Evolutionary conservation across 2,797 vertebrate species (phyloP).

Genomic region (Trichosurus vulpecula): DNA sequence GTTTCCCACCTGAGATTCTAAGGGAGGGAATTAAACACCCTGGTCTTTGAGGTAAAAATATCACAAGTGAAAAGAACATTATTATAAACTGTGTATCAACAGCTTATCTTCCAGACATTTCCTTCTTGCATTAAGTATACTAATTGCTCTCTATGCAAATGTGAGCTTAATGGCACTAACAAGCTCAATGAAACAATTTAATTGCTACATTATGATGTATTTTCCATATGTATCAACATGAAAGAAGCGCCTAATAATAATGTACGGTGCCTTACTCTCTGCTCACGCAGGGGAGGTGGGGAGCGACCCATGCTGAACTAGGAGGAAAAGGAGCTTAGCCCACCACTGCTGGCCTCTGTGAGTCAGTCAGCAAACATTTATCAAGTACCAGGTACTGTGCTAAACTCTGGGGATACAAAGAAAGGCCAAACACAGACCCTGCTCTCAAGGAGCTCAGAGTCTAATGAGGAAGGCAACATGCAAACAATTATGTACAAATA

Average conservation of each 20-base stretch:
- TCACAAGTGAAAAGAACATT: neutral
- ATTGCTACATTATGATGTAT: conserved; percentile 56
- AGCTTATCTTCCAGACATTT: conserved; percentile 23
- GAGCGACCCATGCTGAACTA: neutral
- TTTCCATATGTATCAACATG: conserved; percentile 40
- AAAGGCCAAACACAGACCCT: neutral
- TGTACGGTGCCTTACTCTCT: neutral
- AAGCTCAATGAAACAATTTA: conserved; percentile 61
- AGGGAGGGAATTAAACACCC: neutral
- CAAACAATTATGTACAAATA: neutral
- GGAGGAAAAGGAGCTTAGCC: neutral
- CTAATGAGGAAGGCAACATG: neutral
- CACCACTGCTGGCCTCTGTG: neutral
- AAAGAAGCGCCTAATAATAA: conserved; percentile 19
- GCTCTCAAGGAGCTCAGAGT: neutral
- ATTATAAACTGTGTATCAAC: conserved; percentile 25
- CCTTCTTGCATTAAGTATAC: conserved; percentile 40
- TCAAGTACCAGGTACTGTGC: neutral
- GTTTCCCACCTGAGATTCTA: neutral
- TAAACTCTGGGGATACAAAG: neutral
- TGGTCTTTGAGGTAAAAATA: conserved; percentile 6
- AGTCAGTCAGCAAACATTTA: neutral
- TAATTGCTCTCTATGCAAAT: neutral
- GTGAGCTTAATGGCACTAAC: neutral
- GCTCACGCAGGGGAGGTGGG: neutral